phyloP scores from a whole-genome alignment of 92 coral and sea anemone species.

The Porites evermanni region DNA sequence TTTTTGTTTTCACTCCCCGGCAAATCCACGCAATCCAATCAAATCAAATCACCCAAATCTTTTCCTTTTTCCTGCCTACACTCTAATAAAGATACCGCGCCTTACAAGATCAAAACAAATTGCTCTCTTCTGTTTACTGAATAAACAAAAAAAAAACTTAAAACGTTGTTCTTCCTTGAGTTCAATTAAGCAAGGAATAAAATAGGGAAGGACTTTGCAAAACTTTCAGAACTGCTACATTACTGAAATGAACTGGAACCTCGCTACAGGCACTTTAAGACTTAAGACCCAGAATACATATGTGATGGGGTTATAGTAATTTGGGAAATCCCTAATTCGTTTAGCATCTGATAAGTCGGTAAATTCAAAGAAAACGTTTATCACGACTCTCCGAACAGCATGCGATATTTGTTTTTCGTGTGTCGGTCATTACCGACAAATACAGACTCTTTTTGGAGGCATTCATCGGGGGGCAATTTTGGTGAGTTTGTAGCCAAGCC shows the following conservation, averaged over 20 bases:
- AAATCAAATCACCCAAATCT: too few species aligned
- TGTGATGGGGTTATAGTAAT: slow-evolving; percentile 17
- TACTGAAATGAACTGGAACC: slow-evolving; percentile 27
- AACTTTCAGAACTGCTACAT: background rate
- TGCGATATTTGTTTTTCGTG: slow-evolving; percentile 80
- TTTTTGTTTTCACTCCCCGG: background rate
- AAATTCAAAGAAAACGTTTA: slow-evolving; percentile 80
- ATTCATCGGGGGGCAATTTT: background rate
- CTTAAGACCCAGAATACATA: slow-evolving; percentile 14
- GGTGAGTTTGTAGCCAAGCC: background rate
- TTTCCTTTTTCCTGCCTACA: background rate
- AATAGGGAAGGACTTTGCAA: background rate
- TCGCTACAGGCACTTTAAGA: background rate
- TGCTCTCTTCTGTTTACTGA: slow-evolving; percentile 16
- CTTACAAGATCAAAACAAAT: slow-evolving; percentile 21
- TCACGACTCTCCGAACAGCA: slow-evolving; percentile 59
- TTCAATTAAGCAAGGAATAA: background rate
- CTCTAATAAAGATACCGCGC: slow-evolving; percentile 5
- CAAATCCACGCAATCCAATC: too few species aligned
- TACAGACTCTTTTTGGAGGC: background rate
- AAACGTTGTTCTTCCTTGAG: background rate
- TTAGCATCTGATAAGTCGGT: slow-evolving; percentile 84
- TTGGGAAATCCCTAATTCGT: slow-evolving; percentile 58
- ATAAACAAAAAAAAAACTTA: slow-evolving; percentile 6
- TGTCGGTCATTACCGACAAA: slow-evolving; percentile 45